These are phyloP conservation scores for Crotalus viridis DNA, from an alignment of 2,113 vertebrate genomes.

Conservation along the genomic window DNA sequence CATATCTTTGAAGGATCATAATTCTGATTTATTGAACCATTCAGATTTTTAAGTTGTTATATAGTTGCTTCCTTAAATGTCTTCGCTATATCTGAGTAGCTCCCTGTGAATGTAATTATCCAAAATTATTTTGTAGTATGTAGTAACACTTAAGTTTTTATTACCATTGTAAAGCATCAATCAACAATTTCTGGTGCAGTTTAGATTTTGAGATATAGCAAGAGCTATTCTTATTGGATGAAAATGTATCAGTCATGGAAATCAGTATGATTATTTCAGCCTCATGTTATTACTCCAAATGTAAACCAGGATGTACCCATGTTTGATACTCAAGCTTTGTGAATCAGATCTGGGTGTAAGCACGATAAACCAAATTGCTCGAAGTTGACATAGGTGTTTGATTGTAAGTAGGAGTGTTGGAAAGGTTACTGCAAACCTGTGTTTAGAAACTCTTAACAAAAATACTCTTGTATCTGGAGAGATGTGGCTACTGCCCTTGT, in stretches of 20 bases:
- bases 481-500: neutral
- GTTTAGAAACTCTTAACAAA: neutral
- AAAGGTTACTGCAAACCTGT: neutral
- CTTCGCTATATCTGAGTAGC: neutral
- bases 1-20: neutral
- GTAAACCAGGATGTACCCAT: neutral
- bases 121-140: neutral
- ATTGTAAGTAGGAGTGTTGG: neutral
- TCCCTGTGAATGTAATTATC: neutral
- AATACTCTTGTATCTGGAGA: neutral
- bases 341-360: neutral
- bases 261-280: neutral
- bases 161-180: neutral
- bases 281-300: neutral
- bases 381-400: neutral
- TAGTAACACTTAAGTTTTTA: neutral
- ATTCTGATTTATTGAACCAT: neutral
- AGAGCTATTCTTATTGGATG: neutral
- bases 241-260: neutral
- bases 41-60: neutral
- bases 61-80: neutral
- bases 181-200: neutral
- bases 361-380: neutral
- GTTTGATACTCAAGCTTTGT: neutral
- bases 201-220: neutral